Evolutionary conservation across 2,888 invertebrate genomes (phyloP).

Genomic region (Tethea ocularis): DNA sequence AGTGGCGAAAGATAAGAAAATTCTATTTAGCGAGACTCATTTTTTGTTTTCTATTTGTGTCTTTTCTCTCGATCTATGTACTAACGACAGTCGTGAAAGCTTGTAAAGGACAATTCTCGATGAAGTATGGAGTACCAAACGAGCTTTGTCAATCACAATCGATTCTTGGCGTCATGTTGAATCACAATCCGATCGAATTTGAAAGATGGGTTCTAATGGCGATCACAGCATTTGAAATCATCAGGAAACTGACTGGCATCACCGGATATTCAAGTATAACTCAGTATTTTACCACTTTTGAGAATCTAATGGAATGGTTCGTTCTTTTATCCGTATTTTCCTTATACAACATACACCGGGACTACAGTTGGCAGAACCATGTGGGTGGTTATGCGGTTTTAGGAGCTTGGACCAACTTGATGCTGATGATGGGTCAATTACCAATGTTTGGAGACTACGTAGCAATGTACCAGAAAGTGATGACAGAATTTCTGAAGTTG

Average conservation of each 20-base stretch:
- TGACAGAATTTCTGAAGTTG: conserved; percentile 92
- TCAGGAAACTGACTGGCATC: conserved; percentile 91
- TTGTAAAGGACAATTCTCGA: conserved; percentile 80
- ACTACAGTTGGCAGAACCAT: conserved; percentile 93
- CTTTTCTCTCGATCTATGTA: conserved; percentile 91
- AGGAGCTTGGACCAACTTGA: conserved; percentile 93
- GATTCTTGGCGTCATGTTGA: conserved; percentile 87
- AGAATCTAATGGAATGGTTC: conserved; percentile 94
- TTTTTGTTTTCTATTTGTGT: conserved; percentile 91
- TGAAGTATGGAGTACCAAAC: conserved; percentile 83
- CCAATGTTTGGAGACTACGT: conserved; percentile 95
- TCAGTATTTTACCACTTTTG: conserved; percentile 92
- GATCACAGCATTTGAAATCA: conserved; percentile 90
- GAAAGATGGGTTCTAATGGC: conserved; percentile 91
- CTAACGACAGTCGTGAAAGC: conserved; percentile 90
- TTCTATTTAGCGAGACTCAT: conserved; percentile 92
- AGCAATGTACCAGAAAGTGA: conserved; percentile 94
- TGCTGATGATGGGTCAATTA: conserved; percentile 94
- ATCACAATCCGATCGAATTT: conserved; percentile 90
- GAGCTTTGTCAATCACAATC: conserved; percentile 90
- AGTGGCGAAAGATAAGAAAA: conserved; percentile 95
- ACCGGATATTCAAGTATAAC: conserved; percentile 90
- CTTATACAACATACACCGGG: conserved; percentile 90
- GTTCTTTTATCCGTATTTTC: conserved; percentile 92
- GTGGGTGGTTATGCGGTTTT: conserved; percentile 93